A percentile compares a stretch with the other conserved stretches of the same genome.
Evolutionary conservation across 2,888 invertebrate species (phyloP).

Genomic region (Dicyrtoma fusca): DNA sequence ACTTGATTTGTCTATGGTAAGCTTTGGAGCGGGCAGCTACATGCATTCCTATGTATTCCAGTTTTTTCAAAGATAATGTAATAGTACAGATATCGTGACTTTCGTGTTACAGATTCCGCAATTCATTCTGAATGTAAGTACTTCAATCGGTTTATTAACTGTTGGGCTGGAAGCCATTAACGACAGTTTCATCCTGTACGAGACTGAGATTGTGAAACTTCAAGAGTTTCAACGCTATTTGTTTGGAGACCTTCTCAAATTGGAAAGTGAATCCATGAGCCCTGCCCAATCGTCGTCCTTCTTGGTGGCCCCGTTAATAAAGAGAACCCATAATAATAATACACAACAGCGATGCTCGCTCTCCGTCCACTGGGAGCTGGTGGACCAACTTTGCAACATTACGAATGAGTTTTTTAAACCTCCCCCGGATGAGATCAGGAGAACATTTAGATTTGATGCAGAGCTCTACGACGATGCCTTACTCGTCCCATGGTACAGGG

Average conservation of each 20-base stretch:
- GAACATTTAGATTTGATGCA: slow-evolving; percentile 63
- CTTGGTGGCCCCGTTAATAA: slow-evolving; percentile 56
- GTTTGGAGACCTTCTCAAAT: slow-evolving; percentile 71
- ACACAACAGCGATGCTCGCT: no score
- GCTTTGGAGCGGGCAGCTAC: no score
- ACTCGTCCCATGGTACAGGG: slow-evolving; percentile 83
- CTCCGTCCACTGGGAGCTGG: slow-evolving; percentile 24
- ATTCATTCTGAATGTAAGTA: slow-evolving; percentile 22
- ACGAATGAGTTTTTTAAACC: slow-evolving; percentile 58
- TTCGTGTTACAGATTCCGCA: slow-evolving; percentile 28
- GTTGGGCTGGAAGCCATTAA: slow-evolving; percentile 57
- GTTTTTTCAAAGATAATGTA: no score
- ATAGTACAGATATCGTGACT: no score
- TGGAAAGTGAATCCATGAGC: slow-evolving; percentile 57
- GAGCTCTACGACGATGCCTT: slow-evolving; percentile 73
- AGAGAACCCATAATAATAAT: no score
- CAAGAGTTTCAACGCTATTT: slow-evolving; percentile 73
- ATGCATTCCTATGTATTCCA: no score
- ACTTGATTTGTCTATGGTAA: slow-evolving; percentile 25
- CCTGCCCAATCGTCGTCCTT: slow-evolving; percentile 57
- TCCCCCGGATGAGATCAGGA: slow-evolving; percentile 61
- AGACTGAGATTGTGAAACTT: slow-evolving; percentile 64
- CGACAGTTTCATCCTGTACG: slow-evolving; percentile 17
- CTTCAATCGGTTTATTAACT: slow-evolving; percentile 28
- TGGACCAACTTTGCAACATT: slow-evolving; percentile 54